Conservation (phyloP, 2,113 vertebrate genomes). For the Chloropsis hardwickii region DNA sequence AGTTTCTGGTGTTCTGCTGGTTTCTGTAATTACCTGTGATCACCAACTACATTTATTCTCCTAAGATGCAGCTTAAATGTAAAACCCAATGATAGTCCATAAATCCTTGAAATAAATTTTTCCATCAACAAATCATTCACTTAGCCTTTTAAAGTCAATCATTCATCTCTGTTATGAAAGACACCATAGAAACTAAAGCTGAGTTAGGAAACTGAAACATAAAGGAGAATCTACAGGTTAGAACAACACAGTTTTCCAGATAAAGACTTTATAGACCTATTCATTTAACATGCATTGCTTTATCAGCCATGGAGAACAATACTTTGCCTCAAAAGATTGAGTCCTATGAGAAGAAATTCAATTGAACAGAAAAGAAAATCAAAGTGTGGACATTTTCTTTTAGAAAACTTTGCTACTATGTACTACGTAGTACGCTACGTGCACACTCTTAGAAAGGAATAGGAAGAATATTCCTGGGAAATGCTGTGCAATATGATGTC, state of each 20-base stretch:
- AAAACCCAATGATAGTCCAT: slow-evolving; percentile 4
- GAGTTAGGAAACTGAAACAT: background rate
- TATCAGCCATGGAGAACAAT: background rate
- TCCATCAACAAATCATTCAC: background rate
- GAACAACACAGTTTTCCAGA: background rate
- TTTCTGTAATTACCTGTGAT: slow-evolving; percentile 51
- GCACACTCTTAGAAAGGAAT: background rate
- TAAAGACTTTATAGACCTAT: background rate
- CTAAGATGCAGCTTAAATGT: background rate
- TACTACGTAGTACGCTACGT: too few relatives aligned
- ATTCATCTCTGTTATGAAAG: background rate
- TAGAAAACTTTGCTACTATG: background rate
- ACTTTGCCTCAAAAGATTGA: background rate
- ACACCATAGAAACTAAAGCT: background rate
- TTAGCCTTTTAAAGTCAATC: background rate
- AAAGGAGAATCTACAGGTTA: background rate
- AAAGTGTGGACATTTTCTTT: background rate
- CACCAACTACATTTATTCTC: slow-evolving; percentile 18
- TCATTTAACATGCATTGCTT: background rate
- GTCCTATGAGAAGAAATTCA: background rate
- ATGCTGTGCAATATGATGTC: background rate
- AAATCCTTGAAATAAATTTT: slow-evolving; percentile 21
- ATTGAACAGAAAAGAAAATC: background rate
- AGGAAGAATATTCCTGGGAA: background rate
- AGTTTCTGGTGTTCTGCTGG: slow-evolving; percentile 13